Evolutionary conservation across 2,888 invertebrate genomes (phyloP), one percentile per base, ranked within the genome.

Genomic region (Agrilus cyanescens): DNA sequence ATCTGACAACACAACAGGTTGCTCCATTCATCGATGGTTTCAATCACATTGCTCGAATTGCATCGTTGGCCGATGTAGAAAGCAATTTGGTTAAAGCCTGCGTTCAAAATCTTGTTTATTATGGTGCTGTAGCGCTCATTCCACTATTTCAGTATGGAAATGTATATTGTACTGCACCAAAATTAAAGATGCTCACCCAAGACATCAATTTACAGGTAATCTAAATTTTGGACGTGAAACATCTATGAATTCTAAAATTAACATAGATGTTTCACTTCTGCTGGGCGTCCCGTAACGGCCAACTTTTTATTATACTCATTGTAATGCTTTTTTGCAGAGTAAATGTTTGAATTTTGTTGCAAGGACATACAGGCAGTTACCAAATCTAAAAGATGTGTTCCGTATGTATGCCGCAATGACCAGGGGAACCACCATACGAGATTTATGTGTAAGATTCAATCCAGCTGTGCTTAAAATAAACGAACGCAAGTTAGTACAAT

Each of bases 51-150:
- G 80, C 87, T 0, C 83, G 87, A 57, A 93, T 96, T 49, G 86
- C 94, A 0, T 77, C 81, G 0, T 83, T 90, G 57, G 85, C 93
- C 0, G 90, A 93, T 58, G 91, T 96, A 0, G 94, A 95, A 62
- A 87, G 86, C 51, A 88, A 89, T 62, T 72, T 95, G 29, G 95
- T 95, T 1, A 95, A 95, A 66, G 86, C 90, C 1, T 93, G 93
- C 63, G 80, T 95, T 44, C 93, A 93, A 63, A 95, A 95, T 68
- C 72, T 95, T 50, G 78, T 87, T 51, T 93, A 83, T 60, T 82
- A 82, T 53, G 78, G 76, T 16, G 78, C 80, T 44, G 80, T 77
- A 1, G 65, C 66, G 4, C 52, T 79, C 46, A 70, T 77, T 29
- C 75, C 78, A 10, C 68, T 78, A 41, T 79, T 79, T 60, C 75